These are phyloP conservation scores for Edolisoma coerulescens DNA, from an alignment of 2,113 vertebrate genomes.

Conservation along the genomic window DNA sequence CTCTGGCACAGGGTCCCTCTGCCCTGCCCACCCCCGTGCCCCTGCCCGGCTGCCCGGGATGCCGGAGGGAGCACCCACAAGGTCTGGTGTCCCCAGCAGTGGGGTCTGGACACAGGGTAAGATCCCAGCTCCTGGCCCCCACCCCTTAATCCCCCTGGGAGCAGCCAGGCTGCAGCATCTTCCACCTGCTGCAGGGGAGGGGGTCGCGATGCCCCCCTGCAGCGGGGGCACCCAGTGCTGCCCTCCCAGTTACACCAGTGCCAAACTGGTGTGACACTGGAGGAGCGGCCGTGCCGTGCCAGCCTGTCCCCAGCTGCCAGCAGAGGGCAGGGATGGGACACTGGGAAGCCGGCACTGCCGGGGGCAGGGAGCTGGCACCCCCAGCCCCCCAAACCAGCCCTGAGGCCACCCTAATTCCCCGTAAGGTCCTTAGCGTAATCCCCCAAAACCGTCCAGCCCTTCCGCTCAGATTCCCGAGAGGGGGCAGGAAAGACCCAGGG, in stretches of 20 bases:
- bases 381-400: background rate
- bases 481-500: background rate
- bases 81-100: too few relatives aligned
- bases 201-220: background rate
- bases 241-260: background rate
- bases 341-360: background rate
- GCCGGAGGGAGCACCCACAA: background rate
- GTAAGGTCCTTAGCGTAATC: background rate
- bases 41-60: rapidly evolving
- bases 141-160: rapidly evolving
- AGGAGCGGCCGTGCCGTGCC: rapidly evolving
- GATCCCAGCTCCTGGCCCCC: background rate
- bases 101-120: rapidly evolving
- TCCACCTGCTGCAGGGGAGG: background rate
- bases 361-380: background rate
- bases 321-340: slow-evolving; percentile 31
- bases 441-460: background rate
- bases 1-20: rapidly evolving
- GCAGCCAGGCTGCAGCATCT: background rate
- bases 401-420: background rate
- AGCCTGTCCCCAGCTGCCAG: background rate
- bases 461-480: background rate
- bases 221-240: rapidly evolving
- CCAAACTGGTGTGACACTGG: background rate
- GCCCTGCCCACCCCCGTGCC: background rate